Percentiles rank a stretch among this genome's conserved stretches.
Evolutionary conservation across 2,113 vertebrate species (phyloP).

Genomic region (Nipponia nippon): DNA sequence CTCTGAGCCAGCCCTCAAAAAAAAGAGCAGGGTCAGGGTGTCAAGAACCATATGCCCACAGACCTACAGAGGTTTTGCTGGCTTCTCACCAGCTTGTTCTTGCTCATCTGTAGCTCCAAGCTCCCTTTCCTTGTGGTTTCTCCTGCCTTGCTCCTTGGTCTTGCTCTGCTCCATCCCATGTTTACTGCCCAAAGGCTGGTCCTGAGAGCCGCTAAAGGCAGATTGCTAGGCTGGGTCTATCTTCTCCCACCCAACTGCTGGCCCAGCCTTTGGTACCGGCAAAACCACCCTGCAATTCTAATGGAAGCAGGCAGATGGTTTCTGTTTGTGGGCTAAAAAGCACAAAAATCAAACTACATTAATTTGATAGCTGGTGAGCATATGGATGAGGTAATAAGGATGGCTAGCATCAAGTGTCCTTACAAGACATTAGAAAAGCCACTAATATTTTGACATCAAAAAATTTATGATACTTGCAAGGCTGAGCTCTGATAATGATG

Average conservation of each 20-base stretch:
- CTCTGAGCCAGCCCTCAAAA: neutral
- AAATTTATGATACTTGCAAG: neutral
- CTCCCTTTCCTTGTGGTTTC: neutral
- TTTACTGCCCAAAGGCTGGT: neutral
- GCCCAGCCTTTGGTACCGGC: neutral
- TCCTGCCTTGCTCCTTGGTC: neutral
- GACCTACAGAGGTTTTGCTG: neutral
- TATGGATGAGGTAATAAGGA: neutral
- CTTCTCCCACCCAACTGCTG: neutral
- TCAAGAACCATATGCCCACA: rapidly evolving
- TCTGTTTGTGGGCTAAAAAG: neutral
- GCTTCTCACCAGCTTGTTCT: neutral
- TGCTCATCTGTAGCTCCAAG: neutral
- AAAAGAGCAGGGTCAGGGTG: neutral
- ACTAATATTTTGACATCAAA: neutral
- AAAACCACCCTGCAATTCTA: neutral
- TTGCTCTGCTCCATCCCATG: neutral
- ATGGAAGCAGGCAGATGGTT: neutral
- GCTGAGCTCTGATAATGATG: neutral
- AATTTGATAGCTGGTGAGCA: neutral
- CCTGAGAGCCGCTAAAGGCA: neutral
- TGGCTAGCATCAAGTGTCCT: neutral
- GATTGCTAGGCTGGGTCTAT: neutral
- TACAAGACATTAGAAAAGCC: neutral
- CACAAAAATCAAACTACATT: neutral